phyloP scores from a whole-genome alignment of 2,113 vertebrate genomes.

The Puntigrus tetrazona region DNA sequence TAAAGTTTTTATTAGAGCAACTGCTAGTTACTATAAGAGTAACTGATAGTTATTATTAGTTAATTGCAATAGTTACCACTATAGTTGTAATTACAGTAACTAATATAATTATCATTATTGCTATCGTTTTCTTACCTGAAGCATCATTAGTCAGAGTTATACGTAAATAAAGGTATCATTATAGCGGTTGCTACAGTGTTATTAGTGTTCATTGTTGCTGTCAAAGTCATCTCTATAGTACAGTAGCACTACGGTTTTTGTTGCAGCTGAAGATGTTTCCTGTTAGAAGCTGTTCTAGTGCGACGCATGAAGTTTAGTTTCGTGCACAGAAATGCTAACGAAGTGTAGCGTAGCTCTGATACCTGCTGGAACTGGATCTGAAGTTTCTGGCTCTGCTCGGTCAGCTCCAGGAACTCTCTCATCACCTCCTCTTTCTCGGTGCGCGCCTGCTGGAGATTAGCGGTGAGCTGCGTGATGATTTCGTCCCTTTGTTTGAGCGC shows the following conservation, averaged over 20 bases:
- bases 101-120: neutral
- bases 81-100: neutral
- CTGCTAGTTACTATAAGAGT: no score
- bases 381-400: slow-evolving; percentile 92
- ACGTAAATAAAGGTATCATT: no score
- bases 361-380: slow-evolving; percentile 98
- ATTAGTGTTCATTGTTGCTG: neutral
- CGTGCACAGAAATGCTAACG: neutral
- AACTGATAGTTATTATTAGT: no score
- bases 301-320: neutral
- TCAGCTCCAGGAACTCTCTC: slow-evolving; percentile 92
- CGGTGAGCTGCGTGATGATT: slow-evolving; percentile 95
- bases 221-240: neutral
- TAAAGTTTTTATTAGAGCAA: no score
- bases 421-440: slow-evolving; percentile 93
- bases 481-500: slow-evolving; percentile 94
- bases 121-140: neutral
- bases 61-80: neutral
- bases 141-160: no score
- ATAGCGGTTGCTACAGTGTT: neutral
- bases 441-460: slow-evolving; percentile 93
- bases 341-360: neutral
- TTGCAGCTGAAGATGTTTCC: neutral
- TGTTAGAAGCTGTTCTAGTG: neutral
- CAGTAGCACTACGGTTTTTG: neutral